Percentiles rank a stretch among this genome's conserved stretches.
Conservation (phyloP, 2,113 vertebrate genomes). For the Spea multiplicata region DNA sequence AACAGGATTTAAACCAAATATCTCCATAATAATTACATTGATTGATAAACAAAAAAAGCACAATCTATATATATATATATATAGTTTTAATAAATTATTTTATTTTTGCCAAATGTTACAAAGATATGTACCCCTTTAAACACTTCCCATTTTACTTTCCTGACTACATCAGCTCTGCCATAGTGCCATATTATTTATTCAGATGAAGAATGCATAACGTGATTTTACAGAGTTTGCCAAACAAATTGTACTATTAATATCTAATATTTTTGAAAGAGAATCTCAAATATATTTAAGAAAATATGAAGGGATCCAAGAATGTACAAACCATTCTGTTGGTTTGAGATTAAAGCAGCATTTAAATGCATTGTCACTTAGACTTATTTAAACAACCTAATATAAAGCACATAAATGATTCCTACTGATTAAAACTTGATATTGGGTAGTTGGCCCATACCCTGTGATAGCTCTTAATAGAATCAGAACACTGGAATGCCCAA, state of each 20-base stretch:
- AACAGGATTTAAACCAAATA: too few species aligned
- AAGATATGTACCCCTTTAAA: too few species aligned
- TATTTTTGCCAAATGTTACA: too few species aligned
- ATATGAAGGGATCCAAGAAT: slow-evolving; percentile 17
- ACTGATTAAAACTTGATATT: slow-evolving; percentile 44
- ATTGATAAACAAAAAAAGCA: too few species aligned
- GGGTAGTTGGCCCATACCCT: slow-evolving; percentile 31
- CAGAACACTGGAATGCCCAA: slow-evolving; percentile 14
- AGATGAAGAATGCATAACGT: not conserved
- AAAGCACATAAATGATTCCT: slow-evolving; percentile 35
- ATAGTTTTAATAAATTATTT: too few species aligned
- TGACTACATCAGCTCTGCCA: not conserved
- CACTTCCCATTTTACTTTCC: not conserved
- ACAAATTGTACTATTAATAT: slow-evolving; percentile 17
- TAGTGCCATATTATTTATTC: slow-evolving; percentile 5
- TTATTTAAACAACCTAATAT: slow-evolving; percentile 47
- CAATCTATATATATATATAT: too few species aligned
- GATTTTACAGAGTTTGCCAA: not conserved
- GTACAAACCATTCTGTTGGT: not conserved
- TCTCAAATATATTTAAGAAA: slow-evolving; percentile 34
- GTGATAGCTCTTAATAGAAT: slow-evolving; percentile 26
- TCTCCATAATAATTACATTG: too few species aligned
- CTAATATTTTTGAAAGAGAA: slow-evolving; percentile 30
- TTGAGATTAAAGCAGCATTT: slow-evolving; percentile 42
- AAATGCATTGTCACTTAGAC: slow-evolving; percentile 46